Percentiles rank a stretch among this genome's conserved stretches.
Conservation (phyloP, 2,888 invertebrate species). For the Apotomis capreana region DNA sequence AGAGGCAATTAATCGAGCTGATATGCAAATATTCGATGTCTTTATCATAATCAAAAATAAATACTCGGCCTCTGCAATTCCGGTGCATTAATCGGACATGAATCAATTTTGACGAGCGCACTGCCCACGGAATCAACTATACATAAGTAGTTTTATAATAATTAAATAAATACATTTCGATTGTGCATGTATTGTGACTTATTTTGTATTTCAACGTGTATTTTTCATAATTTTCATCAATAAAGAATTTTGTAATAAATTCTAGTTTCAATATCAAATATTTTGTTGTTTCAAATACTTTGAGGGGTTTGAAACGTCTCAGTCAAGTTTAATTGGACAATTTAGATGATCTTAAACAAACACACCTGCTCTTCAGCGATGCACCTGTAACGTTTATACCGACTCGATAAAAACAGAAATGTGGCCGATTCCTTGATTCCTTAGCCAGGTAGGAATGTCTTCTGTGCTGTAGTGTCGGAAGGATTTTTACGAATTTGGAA, state of each 20-base stretch:
- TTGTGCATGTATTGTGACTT: conserved; percentile 10
- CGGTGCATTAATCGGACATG: conserved; percentile 1
- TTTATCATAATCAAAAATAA: not conserved
- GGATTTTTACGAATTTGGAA: not conserved
- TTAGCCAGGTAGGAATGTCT: not conserved
- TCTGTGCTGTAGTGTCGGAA: not conserved
- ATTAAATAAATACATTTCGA: not conserved
- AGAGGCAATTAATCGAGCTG: not conserved
- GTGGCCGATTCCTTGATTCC: conserved; percentile 1
- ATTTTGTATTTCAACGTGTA: not conserved
- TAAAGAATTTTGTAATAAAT: conserved; percentile 17
- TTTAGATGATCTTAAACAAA: conserved; percentile 62
- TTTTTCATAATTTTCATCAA: conserved; percentile 34
- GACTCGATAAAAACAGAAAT: conserved; percentile 31
- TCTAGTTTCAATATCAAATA: conserved; percentile 22
- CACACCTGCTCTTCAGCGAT: conserved; percentile 61
- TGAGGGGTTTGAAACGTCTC: conserved; percentile 15
- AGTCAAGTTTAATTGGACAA: conserved; percentile 61
- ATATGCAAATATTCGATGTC: not conserved
- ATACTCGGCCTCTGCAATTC: not conserved
- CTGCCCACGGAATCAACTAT: conserved; percentile 9
- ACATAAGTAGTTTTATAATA: not conserved
- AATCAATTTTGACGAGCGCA: conserved; percentile 6
- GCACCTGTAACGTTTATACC: conserved; percentile 56
- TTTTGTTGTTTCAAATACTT: not conserved